Percentiles rank a stretch among this genome's conserved stretches.
Conservation (phyloP, 2,113 vertebrate genomes). For the Neotragus pygmaeus region DNA sequence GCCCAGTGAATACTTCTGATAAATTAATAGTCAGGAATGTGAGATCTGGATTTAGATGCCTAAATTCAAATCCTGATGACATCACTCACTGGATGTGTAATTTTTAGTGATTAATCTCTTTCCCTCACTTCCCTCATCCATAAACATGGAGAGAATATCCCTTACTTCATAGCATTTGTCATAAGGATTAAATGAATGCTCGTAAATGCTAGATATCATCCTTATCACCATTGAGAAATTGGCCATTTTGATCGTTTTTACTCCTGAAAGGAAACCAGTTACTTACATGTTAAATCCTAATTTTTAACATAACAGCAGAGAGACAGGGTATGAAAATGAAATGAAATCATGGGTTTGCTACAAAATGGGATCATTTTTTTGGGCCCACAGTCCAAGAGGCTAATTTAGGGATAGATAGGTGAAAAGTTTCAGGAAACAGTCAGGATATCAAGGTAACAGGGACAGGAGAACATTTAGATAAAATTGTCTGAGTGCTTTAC, state of each 20-base stretch:
- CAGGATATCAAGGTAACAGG: neutral
- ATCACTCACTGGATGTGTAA: neutral
- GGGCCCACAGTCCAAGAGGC: neutral
- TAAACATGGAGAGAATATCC: neutral
- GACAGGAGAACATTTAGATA: neutral
- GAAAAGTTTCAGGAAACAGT: neutral
- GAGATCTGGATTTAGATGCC: neutral
- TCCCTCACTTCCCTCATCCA: neutral
- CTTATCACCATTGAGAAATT: neutral
- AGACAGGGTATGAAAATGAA: neutral
- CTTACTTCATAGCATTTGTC: neutral
- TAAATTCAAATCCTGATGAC: neutral
- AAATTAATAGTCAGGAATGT: neutral
- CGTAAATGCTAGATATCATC: neutral
- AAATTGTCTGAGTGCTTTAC: neutral
- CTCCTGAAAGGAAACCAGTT: neutral
- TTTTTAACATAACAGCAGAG: neutral
- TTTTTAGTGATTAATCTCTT: neutral
- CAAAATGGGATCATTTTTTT: neutral
- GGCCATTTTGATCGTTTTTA: neutral
- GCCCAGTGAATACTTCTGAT: too few relatives aligned
- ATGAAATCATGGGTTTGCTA: neutral
- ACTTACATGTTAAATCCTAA: neutral
- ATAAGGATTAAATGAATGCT: neutral
- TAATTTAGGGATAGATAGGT: neutral